These are phyloP conservation scores for Buteo buteo DNA, from an alignment of 2,113 vertebrate species.

Conservation along the genomic window DNA sequence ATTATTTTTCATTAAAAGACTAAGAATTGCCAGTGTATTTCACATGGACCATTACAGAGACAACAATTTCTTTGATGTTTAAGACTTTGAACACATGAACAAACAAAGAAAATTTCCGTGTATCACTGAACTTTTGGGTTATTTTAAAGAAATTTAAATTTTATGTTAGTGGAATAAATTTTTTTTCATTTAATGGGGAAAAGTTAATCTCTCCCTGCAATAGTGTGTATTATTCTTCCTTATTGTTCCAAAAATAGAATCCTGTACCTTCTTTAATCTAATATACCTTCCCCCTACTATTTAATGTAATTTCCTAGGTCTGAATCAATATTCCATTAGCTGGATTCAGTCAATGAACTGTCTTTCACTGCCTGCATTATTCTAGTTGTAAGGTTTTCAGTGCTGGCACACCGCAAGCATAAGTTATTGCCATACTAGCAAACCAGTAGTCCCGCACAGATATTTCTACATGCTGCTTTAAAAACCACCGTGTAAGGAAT, in stretches of 20 bases:
- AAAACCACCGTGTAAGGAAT: background rate
- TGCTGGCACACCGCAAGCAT: background rate
- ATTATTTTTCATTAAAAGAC: background rate
- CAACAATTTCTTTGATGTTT: background rate
- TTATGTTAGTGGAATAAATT: background rate
- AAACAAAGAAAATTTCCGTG: background rate
- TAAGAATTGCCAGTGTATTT: background rate
- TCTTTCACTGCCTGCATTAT: background rate
- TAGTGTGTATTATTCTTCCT: background rate
- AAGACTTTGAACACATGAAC: background rate
- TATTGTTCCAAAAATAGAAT: background rate
- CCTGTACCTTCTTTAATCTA: background rate
- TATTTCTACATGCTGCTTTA: background rate
- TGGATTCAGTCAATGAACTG: background rate
- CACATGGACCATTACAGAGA: fast-evolving
- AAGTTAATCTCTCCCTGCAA: background rate
- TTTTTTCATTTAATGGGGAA: background rate
- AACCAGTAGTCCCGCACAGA: background rate
- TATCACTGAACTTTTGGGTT: fast-evolving
- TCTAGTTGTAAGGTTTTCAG: background rate
- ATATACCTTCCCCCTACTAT: background rate
- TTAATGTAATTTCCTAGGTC: background rate
- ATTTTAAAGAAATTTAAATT: background rate
- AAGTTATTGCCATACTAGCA: background rate
- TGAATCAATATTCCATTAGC: conserved; percentile 42